Evolutionary conservation across 2,888 invertebrate species (phyloP), one percentile per base, ranked within the genome.

Genomic region (Phlogophora meticulosa): DNA sequence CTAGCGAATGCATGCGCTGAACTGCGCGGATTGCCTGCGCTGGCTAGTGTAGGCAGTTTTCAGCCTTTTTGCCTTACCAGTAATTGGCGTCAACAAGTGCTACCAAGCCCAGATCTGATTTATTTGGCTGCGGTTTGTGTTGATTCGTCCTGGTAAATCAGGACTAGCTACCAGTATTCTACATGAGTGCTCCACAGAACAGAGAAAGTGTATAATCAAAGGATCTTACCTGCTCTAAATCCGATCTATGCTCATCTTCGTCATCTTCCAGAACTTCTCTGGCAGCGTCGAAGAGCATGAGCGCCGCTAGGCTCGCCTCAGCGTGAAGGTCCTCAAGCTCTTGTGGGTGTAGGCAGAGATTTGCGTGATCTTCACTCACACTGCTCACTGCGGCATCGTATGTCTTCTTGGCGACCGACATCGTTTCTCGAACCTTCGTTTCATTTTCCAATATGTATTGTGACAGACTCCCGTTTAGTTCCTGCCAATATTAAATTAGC

Each of bases 361-460:
- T 67, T 10, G 71, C 56, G 11, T 70, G 51, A 7, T 65, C 72
- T 13, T 48, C 69, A 42, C 68, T 78, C n/a, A 80, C 81, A 10
- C 48, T 32, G 34, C 28, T 34, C 45, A 81, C 45, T 2, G 40
- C 45, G 0, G 73, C 76, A 2, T 85, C 82, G 57, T 88, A 87
- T n/a, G 72, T 72, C 13, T 49, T 65, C 34, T 73, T 83, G 7
- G 83, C 74, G 7, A 63, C 49, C 0, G 65, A 40, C 4, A 83
- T 7, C 0, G 77, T 74, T 24, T 71, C 76, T n/a, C 80, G 72
- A 7, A 84, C 67, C 66, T 87, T 88, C 1, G 72, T 76, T 20
- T 85, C 79, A 67, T 88, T 88, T 45, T 84, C 69, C 45, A 78
- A 66, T n/a, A 69, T 48, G 62, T 84, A 83, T 15, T 73, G 55